A percentile compares a stretch with the other conserved stretches of the same genome.
Conservation (phyloP, 2,113 vertebrate species). For the Dasyornis broadbenti region DNA sequence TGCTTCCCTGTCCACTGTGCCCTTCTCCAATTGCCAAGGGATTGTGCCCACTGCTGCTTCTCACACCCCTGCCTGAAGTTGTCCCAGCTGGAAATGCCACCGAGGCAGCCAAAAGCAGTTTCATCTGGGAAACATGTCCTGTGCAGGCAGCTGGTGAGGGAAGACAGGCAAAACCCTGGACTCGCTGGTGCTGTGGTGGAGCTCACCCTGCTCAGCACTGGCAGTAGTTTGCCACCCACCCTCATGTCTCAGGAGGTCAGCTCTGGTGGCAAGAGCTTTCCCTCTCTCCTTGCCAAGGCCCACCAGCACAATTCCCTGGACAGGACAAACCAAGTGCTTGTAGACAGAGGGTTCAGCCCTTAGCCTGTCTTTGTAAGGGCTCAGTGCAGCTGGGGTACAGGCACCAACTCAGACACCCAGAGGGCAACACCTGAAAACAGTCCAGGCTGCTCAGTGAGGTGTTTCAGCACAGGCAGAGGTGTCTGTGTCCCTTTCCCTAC, state of each 20-base stretch:
- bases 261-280: background rate
- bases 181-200: background rate
- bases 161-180: background rate
- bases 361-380: background rate
- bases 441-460: background rate
- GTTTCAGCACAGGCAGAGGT: background rate
- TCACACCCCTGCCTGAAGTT: background rate
- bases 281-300: background rate
- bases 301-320: background rate
- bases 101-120: background rate
- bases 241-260: background rate
- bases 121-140: background rate
- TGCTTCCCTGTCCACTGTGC: background rate
- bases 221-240: background rate
- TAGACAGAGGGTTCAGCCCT: background rate
- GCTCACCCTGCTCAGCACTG: background rate
- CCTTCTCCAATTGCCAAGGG: background rate
- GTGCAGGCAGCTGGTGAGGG: rapidly evolving
- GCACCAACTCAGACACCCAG: background rate
- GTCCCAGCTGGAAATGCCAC: background rate
- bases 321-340: background rate
- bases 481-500: background rate
- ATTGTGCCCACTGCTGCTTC: background rate
- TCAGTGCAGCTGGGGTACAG: background rate
- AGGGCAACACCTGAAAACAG: background rate